Conservation (phyloP, 2,113 vertebrate genomes). For the Podarcis muralis region DNA sequence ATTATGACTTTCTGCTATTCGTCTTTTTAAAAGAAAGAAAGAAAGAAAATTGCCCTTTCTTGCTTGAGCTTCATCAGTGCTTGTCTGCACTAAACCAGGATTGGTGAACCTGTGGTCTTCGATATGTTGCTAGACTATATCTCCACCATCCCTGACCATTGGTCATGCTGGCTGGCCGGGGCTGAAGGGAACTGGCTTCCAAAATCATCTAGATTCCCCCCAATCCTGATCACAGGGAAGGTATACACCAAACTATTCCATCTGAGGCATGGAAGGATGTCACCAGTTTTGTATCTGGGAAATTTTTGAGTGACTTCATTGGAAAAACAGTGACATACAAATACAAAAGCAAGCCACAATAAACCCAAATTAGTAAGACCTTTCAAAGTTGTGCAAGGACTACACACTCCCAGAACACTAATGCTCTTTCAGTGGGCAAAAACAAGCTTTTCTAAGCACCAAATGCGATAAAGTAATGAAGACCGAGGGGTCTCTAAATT, state of each 20-base stretch:
- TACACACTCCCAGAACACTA: not conserved
- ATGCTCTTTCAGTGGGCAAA: not conserved
- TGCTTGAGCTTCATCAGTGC: not conserved
- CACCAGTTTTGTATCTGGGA: not conserved
- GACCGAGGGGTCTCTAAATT: too few species aligned
- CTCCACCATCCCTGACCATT: too few species aligned
- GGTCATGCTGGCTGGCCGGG: too few species aligned
- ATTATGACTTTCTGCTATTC: not conserved
- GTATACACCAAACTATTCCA: not conserved
- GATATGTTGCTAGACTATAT: too few species aligned
- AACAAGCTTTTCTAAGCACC: not conserved
- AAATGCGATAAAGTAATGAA: too few species aligned
- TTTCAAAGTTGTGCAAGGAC: not conserved
- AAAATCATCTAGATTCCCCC: too few species aligned
- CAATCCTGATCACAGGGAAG: not conserved
- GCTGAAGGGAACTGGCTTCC: too few species aligned
- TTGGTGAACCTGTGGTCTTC: too few species aligned
- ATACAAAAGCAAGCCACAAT: not conserved
- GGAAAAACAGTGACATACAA: not conserved
- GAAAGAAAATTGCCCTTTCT: too few species aligned
- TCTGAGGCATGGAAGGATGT: not conserved
- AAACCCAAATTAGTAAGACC: not conserved
- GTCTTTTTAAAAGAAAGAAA: not conserved
- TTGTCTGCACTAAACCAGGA: not conserved
- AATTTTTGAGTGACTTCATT: not conserved